Evolutionary conservation across 2,888 invertebrate species (phyloP).

Genomic region (Uloborus plumipes): DNA sequence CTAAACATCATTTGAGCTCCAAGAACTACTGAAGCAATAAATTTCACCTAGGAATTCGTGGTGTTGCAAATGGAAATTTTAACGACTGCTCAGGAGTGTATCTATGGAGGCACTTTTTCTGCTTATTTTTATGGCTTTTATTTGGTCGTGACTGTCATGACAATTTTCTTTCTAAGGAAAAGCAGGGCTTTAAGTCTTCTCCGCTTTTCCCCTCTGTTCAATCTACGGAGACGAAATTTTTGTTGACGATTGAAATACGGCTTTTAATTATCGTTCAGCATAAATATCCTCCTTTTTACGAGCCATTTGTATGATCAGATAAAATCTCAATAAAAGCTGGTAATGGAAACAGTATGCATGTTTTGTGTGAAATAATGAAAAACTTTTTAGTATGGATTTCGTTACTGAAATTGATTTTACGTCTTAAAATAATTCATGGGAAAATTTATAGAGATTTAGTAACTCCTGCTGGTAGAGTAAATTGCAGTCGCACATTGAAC

Average conservation of each 20-base stretch:
- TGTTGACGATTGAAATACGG: conserved; percentile 11
- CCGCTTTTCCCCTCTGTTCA: background rate
- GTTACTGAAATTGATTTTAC: too few species aligned
- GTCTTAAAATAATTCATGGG: too few species aligned
- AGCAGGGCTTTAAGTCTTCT: background rate
- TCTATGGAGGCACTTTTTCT: conserved; percentile 17
- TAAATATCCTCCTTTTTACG: conserved; percentile 20
- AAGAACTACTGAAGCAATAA: conserved; percentile 2
- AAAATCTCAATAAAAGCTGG: background rate
- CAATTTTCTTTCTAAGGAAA: conserved; percentile 1
- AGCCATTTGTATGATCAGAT: conserved; percentile 14
- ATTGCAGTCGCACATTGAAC: too few species aligned
- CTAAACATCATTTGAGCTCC: background rate
- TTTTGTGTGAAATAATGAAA: background rate
- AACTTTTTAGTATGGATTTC: too few species aligned
- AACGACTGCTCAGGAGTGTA: conserved; percentile 26
- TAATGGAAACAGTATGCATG: background rate
- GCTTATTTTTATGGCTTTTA: conserved; percentile 7
- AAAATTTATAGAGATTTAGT: too few species aligned
- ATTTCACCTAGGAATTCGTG: conserved; percentile 17
- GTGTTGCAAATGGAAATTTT: conserved; percentile 31
- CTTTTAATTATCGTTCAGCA: conserved; percentile 24
- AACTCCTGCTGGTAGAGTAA: too few species aligned
- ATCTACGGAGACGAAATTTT: background rate
- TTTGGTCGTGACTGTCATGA: conserved; percentile 19